Percentiles rank a stretch among this genome's conserved stretches.
Conservation (phyloP, 2,888 invertebrate genomes). For the Punctoribates punctum region DNA sequence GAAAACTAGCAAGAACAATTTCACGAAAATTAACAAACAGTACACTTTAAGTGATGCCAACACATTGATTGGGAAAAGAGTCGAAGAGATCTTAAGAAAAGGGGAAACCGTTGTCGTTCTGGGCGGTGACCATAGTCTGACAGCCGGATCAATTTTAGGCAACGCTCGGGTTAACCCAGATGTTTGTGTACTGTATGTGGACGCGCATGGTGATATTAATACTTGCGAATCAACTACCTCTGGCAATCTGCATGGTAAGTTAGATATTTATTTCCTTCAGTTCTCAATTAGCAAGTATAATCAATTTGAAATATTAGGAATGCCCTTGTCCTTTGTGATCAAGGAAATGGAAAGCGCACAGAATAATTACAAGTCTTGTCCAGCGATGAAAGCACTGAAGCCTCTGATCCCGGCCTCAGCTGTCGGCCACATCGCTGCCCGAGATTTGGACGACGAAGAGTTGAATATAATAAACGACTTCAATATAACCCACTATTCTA, state of each 20-base stretch:
- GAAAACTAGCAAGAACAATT: constrained; percentile 20
- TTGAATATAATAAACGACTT: constrained; percentile 71
- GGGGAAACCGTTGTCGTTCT: constrained; percentile 60
- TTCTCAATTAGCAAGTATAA: no score
- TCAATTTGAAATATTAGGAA: no score
- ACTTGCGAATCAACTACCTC: constrained; percentile 70
- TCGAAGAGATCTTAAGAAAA: constrained; percentile 32
- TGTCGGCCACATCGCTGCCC: constrained; percentile 73
- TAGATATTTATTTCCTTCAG: no score
- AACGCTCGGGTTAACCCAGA: background rate
- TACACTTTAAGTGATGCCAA: background rate
- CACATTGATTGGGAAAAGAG: constrained; percentile 37
- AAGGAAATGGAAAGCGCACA: constrained; percentile 53
- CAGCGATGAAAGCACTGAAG: background rate
- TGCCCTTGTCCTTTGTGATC: constrained; percentile 76
- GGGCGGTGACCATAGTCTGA: constrained; percentile 88
- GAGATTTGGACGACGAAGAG: constrained; percentile 81
- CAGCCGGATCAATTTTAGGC: constrained; percentile 75
- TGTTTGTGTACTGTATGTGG: constrained; percentile 66
- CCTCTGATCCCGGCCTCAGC: constrained; percentile 50
- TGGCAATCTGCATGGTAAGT: constrained; percentile 66
- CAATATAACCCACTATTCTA: constrained; percentile 73
- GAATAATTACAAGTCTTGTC: constrained; percentile 54
- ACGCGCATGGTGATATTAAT: constrained; percentile 90
- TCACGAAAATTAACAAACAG: constrained; percentile 22